Base-by-base conservation (phyloP, 2,113 vertebrate species). In the Vombatus ursinus region DNA sequence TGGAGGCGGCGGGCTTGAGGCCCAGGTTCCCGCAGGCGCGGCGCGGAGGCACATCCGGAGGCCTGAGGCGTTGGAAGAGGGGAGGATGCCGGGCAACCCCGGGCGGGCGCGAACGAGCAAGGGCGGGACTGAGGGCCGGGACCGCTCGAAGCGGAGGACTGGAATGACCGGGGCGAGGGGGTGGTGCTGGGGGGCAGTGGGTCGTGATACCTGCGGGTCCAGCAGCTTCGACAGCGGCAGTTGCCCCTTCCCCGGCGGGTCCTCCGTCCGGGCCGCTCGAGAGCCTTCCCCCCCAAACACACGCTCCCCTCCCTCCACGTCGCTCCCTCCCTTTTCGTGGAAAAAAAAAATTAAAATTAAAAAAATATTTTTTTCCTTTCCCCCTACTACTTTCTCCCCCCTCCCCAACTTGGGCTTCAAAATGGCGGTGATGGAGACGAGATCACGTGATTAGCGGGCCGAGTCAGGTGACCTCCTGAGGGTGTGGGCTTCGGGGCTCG, bases 371-470 rank as follows among this genome's bases (percentile, higher is more conserved):
- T 96, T 94, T 61, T 90, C 91, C 49, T 95, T 94, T 2, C n/a
- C 89, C 31, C 53, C n/a, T 49, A 2, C 90, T 92, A 2, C 92
- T 92, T 93, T 77, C 19, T 84, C n/a, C 50, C 96, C 94, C 90
- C 61, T 94, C 95, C 95, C 94, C 96, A 77, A 90, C 92, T 47
- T 49, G 94, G 92, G 96, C 98, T 97, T 97, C 99, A 99, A 99
- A 99, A 99, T 99, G 99, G 99, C 99, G 99, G 99, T 98, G 97
- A 98, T 98, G 98, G 99, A 98, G 97, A 93, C 96, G 16, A 5
- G 94, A 98, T 99, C 99, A 99, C 99, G 99, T 99, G 99, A 99
- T 94, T 57, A 24, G 0, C 49, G 90, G 94, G 91, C 11, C 14
- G 1, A 48, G 94, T 99, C 99, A 99, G 98, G 99, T 99, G 99